Conservation (phyloP, 2,888 invertebrate genomes). For the Rambutsinella grinnellia region DNA sequence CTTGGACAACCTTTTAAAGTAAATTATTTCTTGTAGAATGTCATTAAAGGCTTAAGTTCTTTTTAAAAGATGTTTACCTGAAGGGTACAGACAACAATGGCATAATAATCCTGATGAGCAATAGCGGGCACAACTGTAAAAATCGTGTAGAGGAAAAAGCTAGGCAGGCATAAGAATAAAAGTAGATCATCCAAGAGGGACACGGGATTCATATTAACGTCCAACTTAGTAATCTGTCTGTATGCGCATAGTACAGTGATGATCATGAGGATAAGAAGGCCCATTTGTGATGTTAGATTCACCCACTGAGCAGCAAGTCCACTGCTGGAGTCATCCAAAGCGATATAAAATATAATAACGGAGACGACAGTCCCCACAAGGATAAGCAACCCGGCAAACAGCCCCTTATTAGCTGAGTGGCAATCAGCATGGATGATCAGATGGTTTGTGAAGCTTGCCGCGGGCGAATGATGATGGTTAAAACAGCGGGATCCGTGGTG, state of each 20-base stretch:
- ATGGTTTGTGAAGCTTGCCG: constrained; percentile 67
- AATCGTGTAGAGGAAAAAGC: constrained; percentile 79
- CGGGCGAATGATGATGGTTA: constrained; percentile 64
- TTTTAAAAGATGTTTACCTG: constrained; percentile 72
- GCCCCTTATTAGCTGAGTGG: constrained; percentile 81
- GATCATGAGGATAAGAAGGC: constrained; percentile 74
- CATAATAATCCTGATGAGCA: constrained; percentile 72
- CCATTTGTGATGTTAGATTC: constrained; percentile 65
- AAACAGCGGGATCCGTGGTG: constrained; percentile 58
- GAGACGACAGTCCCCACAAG: constrained; percentile 74
- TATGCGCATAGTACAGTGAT: constrained; percentile 75
- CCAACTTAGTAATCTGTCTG: constrained; percentile 76
- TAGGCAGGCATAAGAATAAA: constrained; percentile 79
- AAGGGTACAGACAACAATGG: constrained; percentile 72
- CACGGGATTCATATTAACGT: constrained; percentile 77
- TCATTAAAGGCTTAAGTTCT: not conserved
- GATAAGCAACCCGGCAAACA: constrained; percentile 78
- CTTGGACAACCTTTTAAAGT: constrained; percentile 76
- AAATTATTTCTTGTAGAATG: too few species aligned
- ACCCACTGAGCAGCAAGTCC: constrained; percentile 66
- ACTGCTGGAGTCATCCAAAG: constrained; percentile 70
- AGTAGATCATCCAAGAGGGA: constrained; percentile 79
- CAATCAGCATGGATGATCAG: constrained; percentile 80
- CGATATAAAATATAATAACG: constrained; percentile 76
- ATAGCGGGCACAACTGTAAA: constrained; percentile 79